phyloP scores from a whole-genome alignment of 2,113 vertebrate species.

The Oryzias woworae region DNA sequence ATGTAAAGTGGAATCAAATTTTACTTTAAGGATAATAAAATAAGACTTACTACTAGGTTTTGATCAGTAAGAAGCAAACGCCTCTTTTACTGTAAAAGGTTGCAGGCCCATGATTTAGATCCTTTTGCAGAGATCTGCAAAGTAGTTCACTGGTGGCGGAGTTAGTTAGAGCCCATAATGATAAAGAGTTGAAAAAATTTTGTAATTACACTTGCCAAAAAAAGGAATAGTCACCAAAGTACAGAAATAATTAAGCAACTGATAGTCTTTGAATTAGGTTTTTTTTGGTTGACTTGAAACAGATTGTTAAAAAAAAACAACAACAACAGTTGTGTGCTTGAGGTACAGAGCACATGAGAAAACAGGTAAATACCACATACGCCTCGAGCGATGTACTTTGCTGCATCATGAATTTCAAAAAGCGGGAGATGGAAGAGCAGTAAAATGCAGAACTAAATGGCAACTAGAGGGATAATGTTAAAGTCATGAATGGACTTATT shows the following conservation, averaged over 20 bases:
- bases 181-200: slow-evolving; percentile 38
- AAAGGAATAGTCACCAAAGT: slow-evolving; percentile 47
- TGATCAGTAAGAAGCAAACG: no score
- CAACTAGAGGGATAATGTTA: slow-evolving; percentile 15
- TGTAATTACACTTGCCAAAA: slow-evolving; percentile 47
- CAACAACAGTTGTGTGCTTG: background rate
- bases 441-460: slow-evolving; percentile 21
- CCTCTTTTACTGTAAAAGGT: no score
- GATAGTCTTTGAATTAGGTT: slow-evolving; percentile 24
- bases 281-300: slow-evolving; percentile 23
- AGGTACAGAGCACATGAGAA: slow-evolving; percentile 23
- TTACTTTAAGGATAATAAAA: no score
- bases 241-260: slow-evolving; percentile 46
- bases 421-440: slow-evolving; percentile 15
- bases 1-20: no score
- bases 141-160: slow-evolving; percentile 38
- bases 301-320: slow-evolving; percentile 19
- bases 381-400: slow-evolving; percentile 37
- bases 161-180: slow-evolving; percentile 45
- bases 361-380: slow-evolving; percentile 52
- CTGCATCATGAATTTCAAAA: slow-evolving; percentile 43
- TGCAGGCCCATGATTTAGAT: no score
- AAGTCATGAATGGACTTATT: slow-evolving; percentile 17
- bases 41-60: no score
- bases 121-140: slow-evolving; percentile 28